Evolutionary conservation across 2,888 invertebrate species (phyloP).

Genomic region (Merodon equestris): DNA sequence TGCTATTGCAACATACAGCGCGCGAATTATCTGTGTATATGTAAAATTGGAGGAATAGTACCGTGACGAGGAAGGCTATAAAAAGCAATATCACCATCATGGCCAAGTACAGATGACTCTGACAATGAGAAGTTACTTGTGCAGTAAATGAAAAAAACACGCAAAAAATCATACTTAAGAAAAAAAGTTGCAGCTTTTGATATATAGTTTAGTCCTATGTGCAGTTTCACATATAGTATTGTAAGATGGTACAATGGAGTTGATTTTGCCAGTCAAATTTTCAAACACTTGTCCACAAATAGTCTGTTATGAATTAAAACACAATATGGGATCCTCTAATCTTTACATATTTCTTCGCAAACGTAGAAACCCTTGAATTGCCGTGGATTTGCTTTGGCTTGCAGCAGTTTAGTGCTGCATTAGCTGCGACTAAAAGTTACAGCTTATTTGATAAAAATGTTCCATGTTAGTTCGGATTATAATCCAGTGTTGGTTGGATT

Average conservation of each 20-base stretch:
- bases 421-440: too few species aligned
- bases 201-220: too few species aligned
- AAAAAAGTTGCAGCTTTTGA: too few species aligned
- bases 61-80: conserved; percentile 52
- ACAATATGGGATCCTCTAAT: conserved; percentile 32
- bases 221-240: too few species aligned
- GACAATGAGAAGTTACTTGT: conserved; percentile 41
- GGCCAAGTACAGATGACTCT: conserved; percentile 63
- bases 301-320: conserved; percentile 47
- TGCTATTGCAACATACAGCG: conserved; percentile 42
- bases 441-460: too few species aligned
- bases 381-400: too few species aligned
- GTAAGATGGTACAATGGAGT: too few species aligned
- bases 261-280: conserved; percentile 33
- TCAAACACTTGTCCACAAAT: too few species aligned
- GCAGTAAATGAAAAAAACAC: conserved; percentile 13
- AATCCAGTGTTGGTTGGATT: too few species aligned
- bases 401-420: too few species aligned
- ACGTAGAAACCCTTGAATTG: too few species aligned
- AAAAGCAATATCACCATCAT: conserved; percentile 56
- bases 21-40: conserved; percentile 37
- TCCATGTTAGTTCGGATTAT: too few species aligned
- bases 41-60: conserved; percentile 46
- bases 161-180: conserved; percentile 16
- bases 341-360: conserved; percentile 47